Percentiles rank a stretch among this genome's conserved stretches.
phyloP scores from a whole-genome alignment of 2,888 invertebrate species.

The Dynastes hyllus region DNA sequence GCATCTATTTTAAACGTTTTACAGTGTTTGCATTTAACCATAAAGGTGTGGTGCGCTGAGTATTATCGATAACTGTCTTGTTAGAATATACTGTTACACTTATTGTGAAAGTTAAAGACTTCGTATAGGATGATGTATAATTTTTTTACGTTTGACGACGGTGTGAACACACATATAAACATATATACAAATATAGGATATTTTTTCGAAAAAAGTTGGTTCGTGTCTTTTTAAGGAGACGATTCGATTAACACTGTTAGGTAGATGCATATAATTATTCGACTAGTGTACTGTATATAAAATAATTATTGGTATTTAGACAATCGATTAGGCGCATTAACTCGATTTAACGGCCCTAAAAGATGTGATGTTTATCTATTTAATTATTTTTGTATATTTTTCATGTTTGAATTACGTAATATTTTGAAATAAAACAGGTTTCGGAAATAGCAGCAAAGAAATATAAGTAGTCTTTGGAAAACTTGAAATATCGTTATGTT shows the following conservation, averaged over 20 bases:
- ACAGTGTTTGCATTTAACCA: conserved; percentile 7
- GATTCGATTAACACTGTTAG: conserved; percentile 43
- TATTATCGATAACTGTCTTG: conserved; percentile 44
- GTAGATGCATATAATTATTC: conserved; percentile 43
- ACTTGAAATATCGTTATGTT: no score
- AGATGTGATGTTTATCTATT: conserved; percentile 32
- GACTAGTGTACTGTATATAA: conserved; percentile 29
- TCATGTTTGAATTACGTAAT: conserved; percentile 22
- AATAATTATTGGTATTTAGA: conserved; percentile 44
- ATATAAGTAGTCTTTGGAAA: no score
- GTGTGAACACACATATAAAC: conserved; percentile 41
- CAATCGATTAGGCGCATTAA: conserved; percentile 38
- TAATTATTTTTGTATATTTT: conserved; percentile 31
- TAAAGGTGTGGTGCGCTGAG: conserved; percentile 39
- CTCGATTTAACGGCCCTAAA: conserved; percentile 30
- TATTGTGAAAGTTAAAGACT: conserved; percentile 46
- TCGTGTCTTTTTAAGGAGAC: conserved; percentile 38
- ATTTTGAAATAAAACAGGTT: conserved; percentile 14
- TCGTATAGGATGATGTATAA: conserved; percentile 27
- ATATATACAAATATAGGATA: conserved; percentile 36
- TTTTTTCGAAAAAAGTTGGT: conserved; percentile 38
- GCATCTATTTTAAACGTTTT: conserved; percentile 4
- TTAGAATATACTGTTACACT: conserved; percentile 45
- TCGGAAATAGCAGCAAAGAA: not conserved
- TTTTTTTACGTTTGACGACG: conserved; percentile 28